These are phyloP conservation scores for Sparus aurata DNA, from an alignment of 2,797 vertebrate genomes.

Conservation along the genomic window DNA sequence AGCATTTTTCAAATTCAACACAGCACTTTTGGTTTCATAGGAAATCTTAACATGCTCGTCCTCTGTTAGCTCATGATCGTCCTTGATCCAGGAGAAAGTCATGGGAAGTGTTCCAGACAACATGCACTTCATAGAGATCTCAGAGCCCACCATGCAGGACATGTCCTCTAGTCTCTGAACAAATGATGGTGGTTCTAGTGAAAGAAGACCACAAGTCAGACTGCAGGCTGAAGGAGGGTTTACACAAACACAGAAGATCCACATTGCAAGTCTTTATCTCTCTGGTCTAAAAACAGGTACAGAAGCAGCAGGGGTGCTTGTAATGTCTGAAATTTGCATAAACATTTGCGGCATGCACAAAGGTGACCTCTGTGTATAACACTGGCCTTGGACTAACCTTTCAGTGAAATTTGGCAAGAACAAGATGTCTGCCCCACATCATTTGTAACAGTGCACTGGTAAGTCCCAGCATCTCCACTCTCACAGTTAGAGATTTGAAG, in stretches of 20 bases:
- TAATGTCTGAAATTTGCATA: neutral
- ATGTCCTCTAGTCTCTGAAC: slow-evolving; percentile 91
- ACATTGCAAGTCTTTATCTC: neutral
- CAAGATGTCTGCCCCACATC: slow-evolving; percentile 92
- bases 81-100: slow-evolving; percentile 93
- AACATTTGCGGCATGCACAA: slow-evolving; percentile 25
- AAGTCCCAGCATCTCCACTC: slow-evolving; percentile 88
- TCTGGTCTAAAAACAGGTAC: neutral
- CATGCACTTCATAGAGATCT: slow-evolving; percentile 90
- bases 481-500: slow-evolving; percentile 92
- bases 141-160: slow-evolving; percentile 89
- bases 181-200: slow-evolving; percentile 93
- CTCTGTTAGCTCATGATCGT: slow-evolving; percentile 91
- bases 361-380: neutral
- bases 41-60: slow-evolving; percentile 92
- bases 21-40: slow-evolving; percentile 89
- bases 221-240: slow-evolving; percentile 5
- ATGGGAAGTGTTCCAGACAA: slow-evolving; percentile 94
- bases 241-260: slow-evolving; percentile 12
- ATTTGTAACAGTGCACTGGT: slow-evolving; percentile 90
- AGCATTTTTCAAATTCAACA: slow-evolving; percentile 90
- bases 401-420: slow-evolving; percentile 88
- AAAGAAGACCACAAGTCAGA: slow-evolving; percentile 70
- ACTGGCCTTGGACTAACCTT: slow-evolving; percentile 89
- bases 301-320: neutral